Conservation (phyloP, 2,113 vertebrate species). For the Grus americana region DNA sequence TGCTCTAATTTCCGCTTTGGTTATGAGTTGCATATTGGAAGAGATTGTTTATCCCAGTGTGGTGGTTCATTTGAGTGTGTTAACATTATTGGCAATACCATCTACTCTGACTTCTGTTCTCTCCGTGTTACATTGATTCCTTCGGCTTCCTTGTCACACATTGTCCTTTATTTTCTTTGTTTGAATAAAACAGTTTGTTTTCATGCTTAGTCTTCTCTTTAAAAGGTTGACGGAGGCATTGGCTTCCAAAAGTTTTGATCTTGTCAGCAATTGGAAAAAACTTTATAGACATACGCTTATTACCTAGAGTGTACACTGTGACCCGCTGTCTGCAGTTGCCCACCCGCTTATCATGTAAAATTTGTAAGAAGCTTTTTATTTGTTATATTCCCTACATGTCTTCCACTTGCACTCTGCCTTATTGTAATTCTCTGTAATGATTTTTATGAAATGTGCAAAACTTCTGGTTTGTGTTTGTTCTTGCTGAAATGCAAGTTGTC, state of each 20-base stretch:
- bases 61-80: neutral
- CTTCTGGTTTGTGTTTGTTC: neutral
- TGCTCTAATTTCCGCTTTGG: neutral
- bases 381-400: neutral
- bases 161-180: neutral
- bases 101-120: neutral
- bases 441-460: constrained; percentile 2
- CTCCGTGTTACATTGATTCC: neutral
- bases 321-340: neutral
- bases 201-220: neutral
- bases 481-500: constrained; percentile 3
- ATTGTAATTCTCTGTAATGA: neutral
- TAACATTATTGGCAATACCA: neutral
- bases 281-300: neutral
- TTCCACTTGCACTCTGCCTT: neutral
- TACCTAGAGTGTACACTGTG: neutral
- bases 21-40: neutral
- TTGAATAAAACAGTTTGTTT: neutral
- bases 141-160: neutral
- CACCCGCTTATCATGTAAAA: neutral
- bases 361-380: neutral
- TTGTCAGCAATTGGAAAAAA: neutral
- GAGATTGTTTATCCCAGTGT: neutral
- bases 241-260: neutral
- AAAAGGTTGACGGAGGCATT: neutral